Evolutionary conservation across 2,113 vertebrate genomes (phyloP).

Genomic region (Scolopax mira): DNA sequence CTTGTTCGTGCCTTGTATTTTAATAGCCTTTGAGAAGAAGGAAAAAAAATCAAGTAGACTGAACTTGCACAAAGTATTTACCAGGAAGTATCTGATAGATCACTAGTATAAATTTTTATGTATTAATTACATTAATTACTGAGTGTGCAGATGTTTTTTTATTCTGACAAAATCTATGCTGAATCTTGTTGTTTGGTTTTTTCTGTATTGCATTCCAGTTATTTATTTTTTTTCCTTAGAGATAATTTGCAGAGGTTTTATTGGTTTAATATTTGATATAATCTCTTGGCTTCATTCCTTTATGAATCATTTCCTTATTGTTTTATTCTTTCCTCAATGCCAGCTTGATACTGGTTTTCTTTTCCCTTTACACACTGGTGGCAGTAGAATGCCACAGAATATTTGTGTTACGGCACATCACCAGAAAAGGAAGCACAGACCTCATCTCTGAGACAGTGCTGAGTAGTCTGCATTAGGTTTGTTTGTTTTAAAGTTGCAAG

Average conservation of each 20-base stretch:
- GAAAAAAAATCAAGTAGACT: not conserved
- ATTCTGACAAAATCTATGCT: not conserved
- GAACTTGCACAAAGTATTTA: not conserved
- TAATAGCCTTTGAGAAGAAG: not conserved
- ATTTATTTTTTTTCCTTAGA: not conserved
- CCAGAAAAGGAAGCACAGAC: not conserved
- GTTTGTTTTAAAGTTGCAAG: not conserved
- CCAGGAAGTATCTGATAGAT: not conserved
- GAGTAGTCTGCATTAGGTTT: not conserved
- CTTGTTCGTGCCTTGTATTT: not conserved
- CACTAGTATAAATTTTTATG: not conserved
- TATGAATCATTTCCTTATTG: not conserved
- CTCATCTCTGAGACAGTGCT: not conserved
- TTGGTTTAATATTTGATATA: not conserved
- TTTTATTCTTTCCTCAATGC: not conserved
- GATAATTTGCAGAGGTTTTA: not conserved
- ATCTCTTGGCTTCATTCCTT: not conserved
- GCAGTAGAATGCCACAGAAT: slow-evolving; percentile 9
- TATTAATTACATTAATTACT: not conserved
- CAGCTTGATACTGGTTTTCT: not conserved
- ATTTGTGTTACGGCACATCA: not conserved
- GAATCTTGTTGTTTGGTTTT: not conserved
- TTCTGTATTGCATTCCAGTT: not conserved
- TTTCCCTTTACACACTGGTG: not conserved
- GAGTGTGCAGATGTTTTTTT: not conserved